Evolutionary conservation across 2,888 invertebrate genomes (phyloP), one percentile per base, ranked within the genome.

Genomic region (Euproctis similis): DNA sequence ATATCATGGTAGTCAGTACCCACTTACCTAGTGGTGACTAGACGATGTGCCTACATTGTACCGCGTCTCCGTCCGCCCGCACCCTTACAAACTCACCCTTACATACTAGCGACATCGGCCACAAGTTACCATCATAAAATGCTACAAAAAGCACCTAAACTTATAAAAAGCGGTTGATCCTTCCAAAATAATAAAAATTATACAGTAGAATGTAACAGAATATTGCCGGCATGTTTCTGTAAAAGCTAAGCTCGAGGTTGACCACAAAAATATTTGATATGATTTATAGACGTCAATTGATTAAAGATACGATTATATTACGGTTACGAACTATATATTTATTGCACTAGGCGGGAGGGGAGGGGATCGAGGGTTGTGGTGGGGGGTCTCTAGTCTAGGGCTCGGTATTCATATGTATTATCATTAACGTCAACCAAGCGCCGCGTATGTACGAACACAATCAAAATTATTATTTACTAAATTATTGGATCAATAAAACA

Each of bases 41-140:
- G n/a, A 14, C 14, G 6, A 2, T 11, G 9, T 11, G 21, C 11
- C 21, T 5, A 11, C 21, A 21, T 21, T 21, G 11, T 1, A 21
- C 29, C 34, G 44, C 50, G 52, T 71, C 72, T 40, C 59, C 40
- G 36, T 46, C 43, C 59, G 66, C 39, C 40, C 75, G 59, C 48
- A 47, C 75, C 64, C 28, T 56, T 60, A 58, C 42, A 47, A 58
- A 60, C 65, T 66, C 71, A 66, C 61, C 68, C 72, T 61, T 62
- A 65, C n/a, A n/a, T 71, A 69, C 68, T 62, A 58, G 75, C 71
- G 73, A 73, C 73, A 49, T 68, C 75, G 80, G 75, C 78, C 76
- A 74, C 76, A 71, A 66, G 42, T 46, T 42, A 42, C 42, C n/a
- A 53, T 49, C 37, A 34, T 41, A 30, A 11, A 67, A 71, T 60